phyloP scores from a whole-genome alignment of 1,140 invertebrate genomes.

The Drosophila rhopaloa region DNA sequence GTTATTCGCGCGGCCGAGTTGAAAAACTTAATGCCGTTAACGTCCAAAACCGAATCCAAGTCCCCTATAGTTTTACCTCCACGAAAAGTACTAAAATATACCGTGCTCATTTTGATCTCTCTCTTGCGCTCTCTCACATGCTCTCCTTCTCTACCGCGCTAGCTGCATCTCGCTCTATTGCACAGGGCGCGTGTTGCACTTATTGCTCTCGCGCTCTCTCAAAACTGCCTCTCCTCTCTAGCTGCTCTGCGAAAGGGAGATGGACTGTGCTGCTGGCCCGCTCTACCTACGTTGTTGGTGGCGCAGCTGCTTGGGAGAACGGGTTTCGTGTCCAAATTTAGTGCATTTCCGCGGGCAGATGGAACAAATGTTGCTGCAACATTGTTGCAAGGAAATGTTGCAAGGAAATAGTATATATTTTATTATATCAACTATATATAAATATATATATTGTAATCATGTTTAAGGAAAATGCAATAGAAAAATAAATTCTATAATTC shows the following conservation, averaged over 20 bases:
- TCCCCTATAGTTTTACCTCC: slow-evolving; percentile 7
- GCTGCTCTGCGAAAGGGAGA: neutral
- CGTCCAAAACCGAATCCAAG: neutral
- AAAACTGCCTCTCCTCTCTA: neutral
- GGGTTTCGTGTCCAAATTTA: slow-evolving; percentile 51
- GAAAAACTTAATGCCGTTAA: slow-evolving; percentile 11
- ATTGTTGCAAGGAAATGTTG: slow-evolving; percentile 46
- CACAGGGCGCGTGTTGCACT: neutral
- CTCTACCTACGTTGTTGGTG: neutral
- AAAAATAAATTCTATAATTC: too few species aligned
- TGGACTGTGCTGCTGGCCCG: neutral
- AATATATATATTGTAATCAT: too few species aligned
- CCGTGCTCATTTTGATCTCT: neutral
- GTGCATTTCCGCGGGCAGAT: slow-evolving; percentile 31
- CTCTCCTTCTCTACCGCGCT: neutral
- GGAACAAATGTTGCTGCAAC: slow-evolving; percentile 56
- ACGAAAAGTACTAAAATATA: slow-evolving; percentile 3
- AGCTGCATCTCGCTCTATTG: slow-evolving; percentile 11
- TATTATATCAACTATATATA: too few species aligned
- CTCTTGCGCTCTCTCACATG: slow-evolving; percentile 5
- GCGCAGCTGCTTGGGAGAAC: slow-evolving; percentile 30
- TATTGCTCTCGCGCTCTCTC: slow-evolving; percentile 10
- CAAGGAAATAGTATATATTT: neutral
- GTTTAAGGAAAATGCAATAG: too few species aligned
- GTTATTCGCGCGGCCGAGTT: slow-evolving; percentile 9